Percentiles rank a stretch among this genome's conserved stretches.
Evolutionary conservation across 2,797 vertebrate genomes (phyloP).

Genomic region (Cetoscarus ocellatus): DNA sequence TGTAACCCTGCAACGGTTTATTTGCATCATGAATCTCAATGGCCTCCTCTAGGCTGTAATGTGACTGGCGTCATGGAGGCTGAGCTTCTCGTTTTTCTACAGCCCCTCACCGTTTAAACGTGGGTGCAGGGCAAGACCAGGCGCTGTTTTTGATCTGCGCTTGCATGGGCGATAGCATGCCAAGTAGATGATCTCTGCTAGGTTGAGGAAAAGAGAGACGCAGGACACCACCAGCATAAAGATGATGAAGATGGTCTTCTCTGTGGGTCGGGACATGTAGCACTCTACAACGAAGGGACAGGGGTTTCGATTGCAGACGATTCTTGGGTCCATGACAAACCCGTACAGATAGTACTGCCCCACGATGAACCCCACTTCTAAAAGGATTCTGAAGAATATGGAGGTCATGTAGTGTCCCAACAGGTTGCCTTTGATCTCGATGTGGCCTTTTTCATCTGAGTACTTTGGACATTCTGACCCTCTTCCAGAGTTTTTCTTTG

Average conservation of each 20-base stretch:
- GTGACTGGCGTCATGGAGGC: slow-evolving; percentile 33
- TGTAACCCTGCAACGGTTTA: background rate
- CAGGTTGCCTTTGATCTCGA: slow-evolving; percentile 88
- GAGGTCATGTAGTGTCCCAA: slow-evolving; percentile 93
- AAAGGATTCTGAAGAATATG: slow-evolving; percentile 91
- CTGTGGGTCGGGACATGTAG: slow-evolving; percentile 95
- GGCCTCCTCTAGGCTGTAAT: slow-evolving; percentile 38
- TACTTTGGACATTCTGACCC: slow-evolving; percentile 74
- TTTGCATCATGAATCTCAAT: background rate
- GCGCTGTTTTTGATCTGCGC: slow-evolving; percentile 16
- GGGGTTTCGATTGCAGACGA: slow-evolving; percentile 89
- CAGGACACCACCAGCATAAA: slow-evolving; percentile 94
- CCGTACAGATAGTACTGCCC: slow-evolving; percentile 96
- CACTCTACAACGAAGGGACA: slow-evolving; percentile 96
- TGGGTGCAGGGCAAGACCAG: slow-evolving; percentile 36
- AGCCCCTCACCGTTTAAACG: slow-evolving; percentile 12
- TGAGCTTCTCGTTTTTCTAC: slow-evolving; percentile 42
- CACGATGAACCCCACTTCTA: slow-evolving; percentile 92
- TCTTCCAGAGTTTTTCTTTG: slow-evolving; percentile 61
- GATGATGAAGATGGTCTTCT: slow-evolving; percentile 97
- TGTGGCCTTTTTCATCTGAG: slow-evolving; percentile 85
- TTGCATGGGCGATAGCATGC: slow-evolving; percentile 82
- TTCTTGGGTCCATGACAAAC: slow-evolving; percentile 87
- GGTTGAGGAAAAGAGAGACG: slow-evolving; percentile 91
- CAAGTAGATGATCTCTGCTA: slow-evolving; percentile 93